Percentiles rank a stretch among this genome's conserved stretches.
These are phyloP conservation scores for Carposina sasakii DNA, from an alignment of 1,140 invertebrate genomes.

Conservation along the genomic window DNA sequence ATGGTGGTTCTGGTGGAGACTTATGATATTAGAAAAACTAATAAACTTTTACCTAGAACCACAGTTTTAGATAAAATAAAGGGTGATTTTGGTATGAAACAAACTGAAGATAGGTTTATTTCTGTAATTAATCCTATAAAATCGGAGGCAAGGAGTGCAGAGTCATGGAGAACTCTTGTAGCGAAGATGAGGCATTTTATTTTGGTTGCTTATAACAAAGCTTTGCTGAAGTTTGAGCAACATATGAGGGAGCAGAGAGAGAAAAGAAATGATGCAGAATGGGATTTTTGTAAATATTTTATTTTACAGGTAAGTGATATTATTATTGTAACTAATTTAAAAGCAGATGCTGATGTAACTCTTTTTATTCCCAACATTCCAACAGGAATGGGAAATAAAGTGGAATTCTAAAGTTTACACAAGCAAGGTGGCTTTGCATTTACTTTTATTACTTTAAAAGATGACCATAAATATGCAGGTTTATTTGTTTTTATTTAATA, in stretches of 20 bases:
- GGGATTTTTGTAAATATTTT: conserved; percentile 97
- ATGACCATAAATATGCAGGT: too few species aligned
- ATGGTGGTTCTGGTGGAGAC: conserved; percentile 94
- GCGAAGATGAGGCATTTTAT: conserved; percentile 87
- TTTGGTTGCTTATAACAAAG: conserved; percentile 89
- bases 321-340: neutral
- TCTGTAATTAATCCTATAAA: conserved; percentile 93
- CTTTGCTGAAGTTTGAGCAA: conserved; percentile 91
- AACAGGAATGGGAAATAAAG: neutral
- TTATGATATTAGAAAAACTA: conserved; percentile 91
- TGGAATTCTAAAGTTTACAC: neutral
- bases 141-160: conserved; percentile 88
- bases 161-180: conserved; percentile 91
- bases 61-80: conserved; percentile 96
- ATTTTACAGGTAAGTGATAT: conserved; percentile 83
- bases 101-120: conserved; percentile 87
- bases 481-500: too few species aligned
- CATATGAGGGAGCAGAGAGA: conserved; percentile 92
- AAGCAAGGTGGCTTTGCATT: neutral
- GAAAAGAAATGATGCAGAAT: conserved; percentile 89
- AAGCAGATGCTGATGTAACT: too few species aligned
- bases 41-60: conserved; percentile 92
- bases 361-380: neutral
- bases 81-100: conserved; percentile 93
- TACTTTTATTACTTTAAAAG: neutral